Percentiles rank a stretch among this genome's conserved stretches.
Evolutionary conservation across 2,113 vertebrate species (phyloP).

Genomic region (Pitta sordida): DNA sequence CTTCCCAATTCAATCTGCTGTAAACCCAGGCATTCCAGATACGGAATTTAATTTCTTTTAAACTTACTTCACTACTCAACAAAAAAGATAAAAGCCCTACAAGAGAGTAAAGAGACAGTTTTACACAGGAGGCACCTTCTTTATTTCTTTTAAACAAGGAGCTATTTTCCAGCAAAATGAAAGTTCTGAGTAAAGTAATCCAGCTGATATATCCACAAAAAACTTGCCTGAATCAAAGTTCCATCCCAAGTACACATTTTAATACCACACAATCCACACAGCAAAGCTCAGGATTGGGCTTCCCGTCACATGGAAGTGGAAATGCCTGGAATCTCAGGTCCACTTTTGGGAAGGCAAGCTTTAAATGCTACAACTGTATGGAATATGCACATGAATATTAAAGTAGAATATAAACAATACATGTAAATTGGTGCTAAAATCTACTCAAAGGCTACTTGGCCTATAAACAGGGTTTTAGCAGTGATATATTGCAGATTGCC

Average conservation of each 20-base stretch:
- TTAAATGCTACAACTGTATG: neutral
- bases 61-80: neutral
- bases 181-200: slow-evolving; percentile 6
- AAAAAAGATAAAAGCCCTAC: neutral
- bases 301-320: neutral
- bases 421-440: neutral
- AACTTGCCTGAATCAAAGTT: neutral
- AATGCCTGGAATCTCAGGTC: neutral
- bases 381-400: neutral
- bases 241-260: neutral
- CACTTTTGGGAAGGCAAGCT: neutral
- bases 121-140: neutral
- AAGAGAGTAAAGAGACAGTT: neutral
- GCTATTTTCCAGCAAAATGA: neutral
- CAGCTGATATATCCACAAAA: neutral
- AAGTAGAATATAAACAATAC: neutral
- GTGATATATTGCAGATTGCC: neutral
- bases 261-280: neutral
- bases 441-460: neutral
- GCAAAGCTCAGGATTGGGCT: neutral
- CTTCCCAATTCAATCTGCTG: slow-evolving; percentile 7
- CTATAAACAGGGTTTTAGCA: neutral
- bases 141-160: neutral
- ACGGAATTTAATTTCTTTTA: neutral
- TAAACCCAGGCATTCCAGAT: neutral